Evolutionary conservation across 2,113 vertebrate species (phyloP).

Genomic region (Salminus brasiliensis): DNA sequence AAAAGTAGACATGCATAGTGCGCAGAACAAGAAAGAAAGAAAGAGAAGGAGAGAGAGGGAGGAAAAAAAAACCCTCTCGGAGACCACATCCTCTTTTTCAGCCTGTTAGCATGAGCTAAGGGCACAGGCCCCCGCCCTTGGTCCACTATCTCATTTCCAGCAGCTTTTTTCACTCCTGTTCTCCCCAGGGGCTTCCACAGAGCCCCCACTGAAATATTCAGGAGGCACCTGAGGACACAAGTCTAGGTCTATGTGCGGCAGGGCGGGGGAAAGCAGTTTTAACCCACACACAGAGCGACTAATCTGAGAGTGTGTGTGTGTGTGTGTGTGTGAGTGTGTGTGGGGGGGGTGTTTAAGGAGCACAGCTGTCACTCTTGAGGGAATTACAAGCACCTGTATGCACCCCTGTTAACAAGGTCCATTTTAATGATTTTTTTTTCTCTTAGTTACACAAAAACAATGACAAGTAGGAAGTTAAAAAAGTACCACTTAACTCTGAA

Average conservation of each 20-base stretch:
- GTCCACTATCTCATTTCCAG: conserved; percentile 48
- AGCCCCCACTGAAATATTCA: conserved; percentile 69
- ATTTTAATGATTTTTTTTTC: conserved; percentile 55
- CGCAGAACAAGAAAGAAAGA: conserved; percentile 3
- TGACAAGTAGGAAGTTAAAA: neutral
- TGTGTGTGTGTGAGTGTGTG: conserved; percentile 8
- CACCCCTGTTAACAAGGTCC: conserved; percentile 56
- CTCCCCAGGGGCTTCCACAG: conserved; percentile 37
- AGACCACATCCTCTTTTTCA: conserved; percentile 51
- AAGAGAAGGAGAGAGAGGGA: neutral
- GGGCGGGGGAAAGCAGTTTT: conserved; percentile 47
- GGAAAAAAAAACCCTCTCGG: conserved; percentile 20
- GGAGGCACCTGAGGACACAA: conserved; percentile 61
- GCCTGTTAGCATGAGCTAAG: conserved; percentile 28
- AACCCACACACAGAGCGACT: conserved; percentile 64
- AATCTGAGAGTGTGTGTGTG: conserved; percentile 14
- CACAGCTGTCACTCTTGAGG: conserved; percentile 69
- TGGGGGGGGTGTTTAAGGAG: conserved; percentile 61
- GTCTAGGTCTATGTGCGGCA: conserved; percentile 44
- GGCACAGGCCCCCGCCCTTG: conserved; percentile 21
- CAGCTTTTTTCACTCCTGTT: conserved; percentile 29
- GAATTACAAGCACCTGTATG: conserved; percentile 77
- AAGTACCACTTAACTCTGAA: neutral
- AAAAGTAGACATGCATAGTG: neutral
- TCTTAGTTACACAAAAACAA: conserved; percentile 12